Evolutionary conservation across 2,888 invertebrate species (phyloP), one percentile per base, ranked within the genome.

Genomic region (Cataglyphis albicans): DNA sequence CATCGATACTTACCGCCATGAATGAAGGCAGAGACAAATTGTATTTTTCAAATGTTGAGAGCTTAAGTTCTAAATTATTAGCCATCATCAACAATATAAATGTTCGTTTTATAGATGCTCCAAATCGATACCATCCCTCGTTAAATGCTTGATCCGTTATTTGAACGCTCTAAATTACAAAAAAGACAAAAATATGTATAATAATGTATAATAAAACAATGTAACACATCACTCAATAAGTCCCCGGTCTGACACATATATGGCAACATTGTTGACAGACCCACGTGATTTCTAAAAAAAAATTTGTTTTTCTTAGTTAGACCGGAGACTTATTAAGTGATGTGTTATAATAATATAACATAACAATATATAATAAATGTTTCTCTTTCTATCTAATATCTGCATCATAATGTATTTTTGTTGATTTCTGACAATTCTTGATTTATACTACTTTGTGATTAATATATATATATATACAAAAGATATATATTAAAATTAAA

Each of bases 1-100:
- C 0, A 3, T 15, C 3, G 29, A 1, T 57, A 72, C 88, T 87
- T 84, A 92, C 91, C 86, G 84, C 65, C 75, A 84, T 84, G 7
- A 92, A 90, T 0, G 90, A 90, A 38, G 90, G 83, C 25, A 92
- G 57, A n/a, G 89, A 90, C 10, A 92, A 65, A 70, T 91, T 88
- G 9, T 90, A 84, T 32, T 82, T 87, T 63, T 86, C 82, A 59
- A 85, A 83, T 10, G 81, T 84, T 4, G 87, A 82, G 2, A 92
- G 41, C 61, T 87, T 84, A 32, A 87, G 87, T 12, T 90, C 85
- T 18, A 92, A 75, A 32, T 86, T 87, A 25, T 88, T 90, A 9
- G 86, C 73, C 9, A 85, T 48, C 29, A 85, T 83, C 18, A 91
- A 87, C 1, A 78, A 84, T 15, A 64, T 32, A 29, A 90, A 88